Evolutionary conservation across 1,140 invertebrate species (phyloP).

Genomic region (Stenopsyche tienmushanensis): DNA sequence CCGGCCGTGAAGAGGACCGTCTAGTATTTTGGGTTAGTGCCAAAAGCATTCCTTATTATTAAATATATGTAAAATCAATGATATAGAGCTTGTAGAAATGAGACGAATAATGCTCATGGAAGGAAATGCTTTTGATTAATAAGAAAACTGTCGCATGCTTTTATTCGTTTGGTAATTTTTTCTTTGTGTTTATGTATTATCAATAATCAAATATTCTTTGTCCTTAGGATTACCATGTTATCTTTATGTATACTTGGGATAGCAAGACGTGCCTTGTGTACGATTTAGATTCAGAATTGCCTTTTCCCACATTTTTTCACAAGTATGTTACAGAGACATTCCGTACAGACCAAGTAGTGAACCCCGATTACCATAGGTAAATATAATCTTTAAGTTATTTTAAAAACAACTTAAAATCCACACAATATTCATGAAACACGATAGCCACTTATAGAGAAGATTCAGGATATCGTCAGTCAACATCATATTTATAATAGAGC

Average conservation of each 20-base stretch:
- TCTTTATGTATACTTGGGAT: conserved; percentile 81
- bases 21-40: conserved; percentile 89
- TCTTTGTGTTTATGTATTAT: background rate
- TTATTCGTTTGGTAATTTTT: background rate
- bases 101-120: too few species aligned
- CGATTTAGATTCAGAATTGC: conserved; percentile 87
- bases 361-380: conserved; percentile 79
- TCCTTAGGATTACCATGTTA: conserved; percentile 90
- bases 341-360: conserved; percentile 77
- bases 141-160: background rate
- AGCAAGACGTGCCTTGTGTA: conserved; percentile 81
- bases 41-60: too few species aligned
- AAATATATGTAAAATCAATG: too few species aligned
- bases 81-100: too few species aligned
- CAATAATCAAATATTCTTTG: background rate
- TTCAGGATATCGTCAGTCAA: too few species aligned
- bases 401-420: too few species aligned
- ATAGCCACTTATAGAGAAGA: too few species aligned
- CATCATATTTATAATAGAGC: too few species aligned
- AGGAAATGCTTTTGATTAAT: background rate
- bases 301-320: conserved; percentile 87
- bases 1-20: conserved; percentile 80
- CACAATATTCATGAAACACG: too few species aligned
- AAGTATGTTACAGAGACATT: conserved; percentile 86
- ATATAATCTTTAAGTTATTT: conserved; percentile 14